Percentiles rank a stretch among this genome's conserved stretches.
Conservation (phyloP, 2,888 invertebrate species). For the Aromia moschata region DNA sequence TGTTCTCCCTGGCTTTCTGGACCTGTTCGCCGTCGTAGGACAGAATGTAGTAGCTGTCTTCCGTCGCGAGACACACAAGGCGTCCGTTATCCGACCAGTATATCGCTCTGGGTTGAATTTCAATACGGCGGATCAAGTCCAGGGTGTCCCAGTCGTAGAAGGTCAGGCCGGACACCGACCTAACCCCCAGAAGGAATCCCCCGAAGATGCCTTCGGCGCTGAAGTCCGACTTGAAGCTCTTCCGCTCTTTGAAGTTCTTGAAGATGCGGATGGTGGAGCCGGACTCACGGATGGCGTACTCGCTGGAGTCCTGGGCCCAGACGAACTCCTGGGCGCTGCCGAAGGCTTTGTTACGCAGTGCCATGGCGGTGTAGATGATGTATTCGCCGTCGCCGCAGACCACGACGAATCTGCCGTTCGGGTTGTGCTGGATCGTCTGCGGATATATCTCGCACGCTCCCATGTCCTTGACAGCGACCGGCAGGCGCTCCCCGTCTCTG, state of each 20-base stretch:
- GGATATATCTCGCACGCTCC: slow-evolving; percentile 99
- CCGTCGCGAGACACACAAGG: slow-evolving; percentile 92
- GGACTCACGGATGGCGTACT: slow-evolving; percentile 86
- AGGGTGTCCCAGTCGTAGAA: slow-evolving; percentile 98
- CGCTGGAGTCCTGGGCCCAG: slow-evolving; percentile 96
- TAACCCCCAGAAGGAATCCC: slow-evolving; percentile 71
- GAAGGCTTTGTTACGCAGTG: slow-evolving; percentile 97
- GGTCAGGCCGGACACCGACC: slow-evolving; percentile 89
- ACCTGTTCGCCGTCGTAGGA: slow-evolving; percentile 87
- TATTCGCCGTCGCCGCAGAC: slow-evolving; percentile 99
- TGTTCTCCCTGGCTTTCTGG: slow-evolving; percentile 77
- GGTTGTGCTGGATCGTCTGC: slow-evolving; percentile 97
- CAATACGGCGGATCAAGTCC: slow-evolving; percentile 92
- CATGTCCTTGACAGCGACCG: slow-evolving; percentile 97
- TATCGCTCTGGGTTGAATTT: slow-evolving; percentile 92
- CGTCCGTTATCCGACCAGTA: slow-evolving; percentile 98
- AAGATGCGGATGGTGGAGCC: slow-evolving; percentile 92
- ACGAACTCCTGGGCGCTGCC: slow-evolving; percentile 99
- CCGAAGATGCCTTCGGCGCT: slow-evolving; percentile 84
- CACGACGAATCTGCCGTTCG: slow-evolving; percentile 93
- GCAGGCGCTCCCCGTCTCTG: slow-evolving; percentile 91
- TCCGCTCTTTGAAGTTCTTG: slow-evolving; percentile 98
- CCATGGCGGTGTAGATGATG: slow-evolving; percentile 99
- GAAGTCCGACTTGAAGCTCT: slow-evolving; percentile 95
- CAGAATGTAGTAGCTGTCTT: slow-evolving; percentile 94